phyloP scores from a whole-genome alignment of 2,888 invertebrate genomes.

The Drosophila neonasuta region DNA sequence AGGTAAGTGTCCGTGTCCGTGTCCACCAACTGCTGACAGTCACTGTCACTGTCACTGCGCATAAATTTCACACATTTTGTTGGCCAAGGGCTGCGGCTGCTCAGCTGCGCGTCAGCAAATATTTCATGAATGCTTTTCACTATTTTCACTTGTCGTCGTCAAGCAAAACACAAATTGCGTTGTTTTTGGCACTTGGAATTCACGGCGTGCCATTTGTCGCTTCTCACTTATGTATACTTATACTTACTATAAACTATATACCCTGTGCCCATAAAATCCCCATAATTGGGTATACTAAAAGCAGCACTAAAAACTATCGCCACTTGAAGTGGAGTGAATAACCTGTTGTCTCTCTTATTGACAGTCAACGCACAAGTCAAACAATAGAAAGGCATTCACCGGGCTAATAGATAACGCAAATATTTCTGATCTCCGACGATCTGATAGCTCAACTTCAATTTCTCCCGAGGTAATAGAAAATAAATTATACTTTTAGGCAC shows the following conservation, averaged over 20 bases:
- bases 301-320: not conserved
- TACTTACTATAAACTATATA: not conserved
- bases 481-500: too few relatives aligned
- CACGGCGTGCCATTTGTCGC: slow-evolving; percentile 27
- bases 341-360: not conserved
- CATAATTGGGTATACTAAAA: slow-evolving; percentile 6
- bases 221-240: not conserved
- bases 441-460: too few relatives aligned
- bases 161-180: slow-evolving; percentile 21
- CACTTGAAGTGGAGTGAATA: not conserved
- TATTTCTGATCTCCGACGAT: too few relatives aligned
- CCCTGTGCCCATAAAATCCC: not conserved
- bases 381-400: not conserved
- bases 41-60: slow-evolving; percentile 7
- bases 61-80: slow-evolving; percentile 6
- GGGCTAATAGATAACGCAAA: not conserved
- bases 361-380: not conserved
- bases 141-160: slow-evolving; percentile 60
- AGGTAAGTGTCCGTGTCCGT: slow-evolving; percentile 84
- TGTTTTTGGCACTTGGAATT: slow-evolving; percentile 39
- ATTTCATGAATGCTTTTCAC: slow-evolving; percentile 65
- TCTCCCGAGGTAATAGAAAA: too few relatives aligned
- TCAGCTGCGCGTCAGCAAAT: not conserved
- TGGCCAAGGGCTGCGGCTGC: slow-evolving; percentile 14
- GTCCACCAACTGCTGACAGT: slow-evolving; percentile 1